phyloP scores from a whole-genome alignment of 2,888 invertebrate species.

The Caenorhabditis doughertyi region DNA sequence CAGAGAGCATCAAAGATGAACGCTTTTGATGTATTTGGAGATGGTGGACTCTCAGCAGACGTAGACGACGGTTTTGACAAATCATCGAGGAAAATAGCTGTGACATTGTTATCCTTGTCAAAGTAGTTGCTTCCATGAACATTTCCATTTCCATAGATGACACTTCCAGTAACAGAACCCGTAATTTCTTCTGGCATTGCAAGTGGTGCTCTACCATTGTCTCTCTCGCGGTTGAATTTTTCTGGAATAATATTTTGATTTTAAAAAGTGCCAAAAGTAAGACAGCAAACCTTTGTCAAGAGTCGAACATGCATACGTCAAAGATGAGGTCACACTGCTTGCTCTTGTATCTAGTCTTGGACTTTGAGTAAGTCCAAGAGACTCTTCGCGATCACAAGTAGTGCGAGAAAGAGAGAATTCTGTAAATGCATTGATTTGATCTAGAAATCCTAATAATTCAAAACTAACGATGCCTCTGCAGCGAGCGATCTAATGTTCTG shows the following conservation, averaged over 20 bases:
- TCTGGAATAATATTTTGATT: slow-evolving; percentile 15
- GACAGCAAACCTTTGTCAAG: slow-evolving; percentile 70
- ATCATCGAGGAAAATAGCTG: slow-evolving; percentile 49
- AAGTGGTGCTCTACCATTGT: slow-evolving; percentile 73
- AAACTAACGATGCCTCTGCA: slow-evolving; percentile 49
- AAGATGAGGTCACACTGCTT: slow-evolving; percentile 65
- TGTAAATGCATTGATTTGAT: neutral
- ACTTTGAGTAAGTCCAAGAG: slow-evolving; percentile 60
- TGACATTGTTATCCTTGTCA: slow-evolving; percentile 45
- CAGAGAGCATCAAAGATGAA: slow-evolving; percentile 61
- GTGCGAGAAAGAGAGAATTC: slow-evolving; percentile 58
- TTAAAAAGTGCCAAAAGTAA: neutral
- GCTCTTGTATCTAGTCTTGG: slow-evolving; percentile 64
- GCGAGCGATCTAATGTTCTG: slow-evolving; percentile 19
- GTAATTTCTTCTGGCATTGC: slow-evolving; percentile 78
- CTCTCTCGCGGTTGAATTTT: slow-evolving; percentile 24
- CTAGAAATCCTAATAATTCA: neutral
- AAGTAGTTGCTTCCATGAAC: slow-evolving; percentile 12
- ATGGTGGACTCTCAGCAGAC: slow-evolving; percentile 62
- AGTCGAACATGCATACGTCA: slow-evolving; percentile 74
- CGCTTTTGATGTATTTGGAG: slow-evolving; percentile 69
- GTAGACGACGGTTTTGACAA: neutral
- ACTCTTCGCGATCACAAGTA: slow-evolving; percentile 66
- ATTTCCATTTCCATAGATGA: slow-evolving; percentile 38
- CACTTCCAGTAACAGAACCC: slow-evolving; percentile 50